Base-by-base conservation (phyloP, 2,888 invertebrate species). In the Thymelicus sylvestris region DNA sequence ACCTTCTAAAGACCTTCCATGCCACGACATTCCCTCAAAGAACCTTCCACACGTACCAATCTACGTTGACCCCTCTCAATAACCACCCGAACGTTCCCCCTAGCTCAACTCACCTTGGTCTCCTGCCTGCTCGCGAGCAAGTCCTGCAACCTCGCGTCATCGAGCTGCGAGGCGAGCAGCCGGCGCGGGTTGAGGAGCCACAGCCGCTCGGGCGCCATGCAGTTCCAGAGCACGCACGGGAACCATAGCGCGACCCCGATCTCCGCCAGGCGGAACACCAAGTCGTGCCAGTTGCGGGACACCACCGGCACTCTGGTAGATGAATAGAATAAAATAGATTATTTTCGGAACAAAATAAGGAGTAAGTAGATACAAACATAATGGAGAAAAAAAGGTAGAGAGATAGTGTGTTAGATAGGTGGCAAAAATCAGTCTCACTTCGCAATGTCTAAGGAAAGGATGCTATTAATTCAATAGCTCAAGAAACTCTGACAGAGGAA, bases 161-260 rank as follows among this genome's bases (percentile, higher is more conserved):
- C 95, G 76, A 95, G 93, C 90, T 95, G 95, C 76, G 95, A 91
- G 72, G 97, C 96, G 64, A 98, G 94, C 82, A 98, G 95, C 84
- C 97, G 97, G 79, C 97, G 96, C 52, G 98, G 98, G 94, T 98
- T 98, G 77, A 98, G 93, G 79, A 98, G 97, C 98, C 98, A 98
- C 75, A 98, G 94, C 88, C 98, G 96, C 87, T 98, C 98, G 64
- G 98, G 98, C 87, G 97, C 97, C 96, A 98, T 98, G 78, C 97
- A 98, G 94, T 98, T 98, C 98, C 98, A 98, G 77, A 98, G 94
- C 67, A 98, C 98, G 88, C 98, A 98, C 47, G 98, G 98, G 91
- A 98, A 98, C 98, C 98, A 98, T 83, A 98, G 92, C 79, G 97
- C 97, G 72, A 98, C 98, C 8, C 98, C 98, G 80, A 98, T 97